Percentiles rank a stretch among this genome's conserved stretches.
Evolutionary conservation across 2,113 vertebrate genomes (phyloP).

Genomic region (Miniopterus natalensis): DNA sequence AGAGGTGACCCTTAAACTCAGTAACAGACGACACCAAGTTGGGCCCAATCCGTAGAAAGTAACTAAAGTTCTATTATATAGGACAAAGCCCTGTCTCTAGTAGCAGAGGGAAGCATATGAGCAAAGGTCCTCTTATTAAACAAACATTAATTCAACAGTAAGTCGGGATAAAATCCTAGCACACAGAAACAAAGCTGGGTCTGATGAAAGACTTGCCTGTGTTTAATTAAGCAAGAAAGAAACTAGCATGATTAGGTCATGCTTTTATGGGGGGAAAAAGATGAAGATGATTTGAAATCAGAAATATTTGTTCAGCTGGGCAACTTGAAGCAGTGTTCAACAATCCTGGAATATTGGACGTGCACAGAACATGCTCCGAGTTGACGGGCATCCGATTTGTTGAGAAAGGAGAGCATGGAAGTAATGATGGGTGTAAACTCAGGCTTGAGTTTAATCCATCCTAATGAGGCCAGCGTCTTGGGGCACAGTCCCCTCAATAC

Average conservation of each 20-base stretch:
- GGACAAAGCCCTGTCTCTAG: not conserved
- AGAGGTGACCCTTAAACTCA: not conserved
- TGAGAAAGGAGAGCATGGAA: not conserved
- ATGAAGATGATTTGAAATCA: conserved; percentile 22
- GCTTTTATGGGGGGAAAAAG: conserved; percentile 35
- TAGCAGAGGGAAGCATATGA: not conserved
- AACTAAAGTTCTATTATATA: not conserved
- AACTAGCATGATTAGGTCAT: not conserved
- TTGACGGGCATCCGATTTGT: not conserved
- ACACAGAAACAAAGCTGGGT: conserved; percentile 38
- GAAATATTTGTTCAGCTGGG: conserved; percentile 44
- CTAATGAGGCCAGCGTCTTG: not conserved
- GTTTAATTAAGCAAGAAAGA: conserved; percentile 45
- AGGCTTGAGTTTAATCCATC: not conserved
- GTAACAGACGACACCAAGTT: not conserved
- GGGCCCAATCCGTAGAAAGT: not conserved
- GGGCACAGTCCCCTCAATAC: not conserved
- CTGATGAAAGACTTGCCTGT: not conserved
- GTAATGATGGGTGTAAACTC: not conserved
- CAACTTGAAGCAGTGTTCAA: not conserved
- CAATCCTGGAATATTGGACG: not conserved
- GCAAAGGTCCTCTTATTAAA: conserved; percentile 59
- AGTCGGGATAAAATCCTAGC: conserved; percentile 43
- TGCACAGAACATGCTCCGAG: not conserved
- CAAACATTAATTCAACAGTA: conserved; percentile 34